These are phyloP conservation scores for Sebastes taczanowskii DNA, from an alignment of 2,797 vertebrate species.

Conservation along the genomic window DNA sequence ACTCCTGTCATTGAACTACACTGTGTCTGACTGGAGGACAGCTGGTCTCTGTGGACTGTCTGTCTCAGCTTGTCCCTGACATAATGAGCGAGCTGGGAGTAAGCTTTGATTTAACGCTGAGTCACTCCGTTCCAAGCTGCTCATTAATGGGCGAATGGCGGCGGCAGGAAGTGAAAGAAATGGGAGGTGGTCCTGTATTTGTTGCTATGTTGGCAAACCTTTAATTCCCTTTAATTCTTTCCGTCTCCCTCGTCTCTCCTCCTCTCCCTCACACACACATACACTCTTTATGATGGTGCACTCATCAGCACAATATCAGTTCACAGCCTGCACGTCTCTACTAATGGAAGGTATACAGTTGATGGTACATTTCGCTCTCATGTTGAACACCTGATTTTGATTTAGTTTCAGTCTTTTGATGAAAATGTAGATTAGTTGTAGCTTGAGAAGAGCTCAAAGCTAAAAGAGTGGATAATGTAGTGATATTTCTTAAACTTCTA, in stretches of 20 bases:
- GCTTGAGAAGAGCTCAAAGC: neutral
- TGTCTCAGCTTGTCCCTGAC: slow-evolving; percentile 56
- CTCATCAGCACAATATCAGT: slow-evolving; percentile 28
- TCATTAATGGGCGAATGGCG: slow-evolving; percentile 52
- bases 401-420: neutral
- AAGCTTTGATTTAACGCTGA: slow-evolving; percentile 62
- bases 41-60: slow-evolving; percentile 44
- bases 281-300: neutral
- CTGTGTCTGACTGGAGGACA: slow-evolving; percentile 47
- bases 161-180: slow-evolving; percentile 35
- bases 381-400: neutral
- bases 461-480: neutral
- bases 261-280: neutral
- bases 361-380: neutral
- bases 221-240: slow-evolving; percentile 33
- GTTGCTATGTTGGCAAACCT: slow-evolving; percentile 34
- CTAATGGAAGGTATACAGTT: neutral
- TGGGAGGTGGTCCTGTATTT: slow-evolving; percentile 18
- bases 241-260: neutral
- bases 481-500: neutral
- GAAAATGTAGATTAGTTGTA: neutral
- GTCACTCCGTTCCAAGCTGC: slow-evolving; percentile 43
- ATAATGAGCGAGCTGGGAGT: slow-evolving; percentile 55
- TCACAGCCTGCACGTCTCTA: slow-evolving; percentile 1
- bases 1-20: slow-evolving; percentile 48